phyloP scores from a whole-genome alignment of 2,888 invertebrate genomes.

The Pocota personata region DNA sequence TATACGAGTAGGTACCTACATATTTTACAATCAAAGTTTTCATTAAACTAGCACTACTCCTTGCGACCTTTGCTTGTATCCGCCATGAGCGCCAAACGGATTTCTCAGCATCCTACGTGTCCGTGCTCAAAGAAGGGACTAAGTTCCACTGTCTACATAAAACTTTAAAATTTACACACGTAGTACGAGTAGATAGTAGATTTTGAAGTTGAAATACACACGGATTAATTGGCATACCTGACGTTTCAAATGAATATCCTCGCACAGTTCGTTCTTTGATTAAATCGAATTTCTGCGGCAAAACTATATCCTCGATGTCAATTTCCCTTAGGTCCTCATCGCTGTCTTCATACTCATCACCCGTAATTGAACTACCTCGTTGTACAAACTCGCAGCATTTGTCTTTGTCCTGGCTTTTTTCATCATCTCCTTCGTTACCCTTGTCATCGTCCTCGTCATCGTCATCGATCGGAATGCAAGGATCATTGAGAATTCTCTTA shows the following conservation, averaged over 20 bases:
- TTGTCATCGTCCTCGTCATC: slow-evolving; percentile 67
- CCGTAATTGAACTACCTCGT: slow-evolving; percentile 6
- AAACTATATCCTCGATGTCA: slow-evolving; percentile 77
- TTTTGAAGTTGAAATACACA: neutral
- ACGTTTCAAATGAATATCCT: slow-evolving; percentile 77
- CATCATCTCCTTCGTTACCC: neutral
- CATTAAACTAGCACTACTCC: no score
- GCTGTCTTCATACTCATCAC: slow-evolving; percentile 48
- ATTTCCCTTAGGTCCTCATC: slow-evolving; percentile 76
- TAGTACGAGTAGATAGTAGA: no score
- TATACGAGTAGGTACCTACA: no score
- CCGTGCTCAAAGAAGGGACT: no score
- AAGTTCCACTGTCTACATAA: no score
- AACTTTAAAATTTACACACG: no score
- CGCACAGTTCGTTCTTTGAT: slow-evolving; percentile 78
- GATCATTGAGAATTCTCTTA: slow-evolving; percentile 61
- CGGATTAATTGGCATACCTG: slow-evolving; percentile 74
- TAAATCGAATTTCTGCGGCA: slow-evolving; percentile 79
- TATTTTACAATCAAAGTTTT: no score
- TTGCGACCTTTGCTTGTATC: no score
- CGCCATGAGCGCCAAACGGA: no score
- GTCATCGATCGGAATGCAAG: neutral
- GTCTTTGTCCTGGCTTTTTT: neutral
- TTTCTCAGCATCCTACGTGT: no score
- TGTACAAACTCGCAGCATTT: neutral